A percentile compares a stretch with the other conserved stretches of the same genome.
phyloP scores from a whole-genome alignment of 2,888 invertebrate species.

The Clusia tigrina region DNA sequence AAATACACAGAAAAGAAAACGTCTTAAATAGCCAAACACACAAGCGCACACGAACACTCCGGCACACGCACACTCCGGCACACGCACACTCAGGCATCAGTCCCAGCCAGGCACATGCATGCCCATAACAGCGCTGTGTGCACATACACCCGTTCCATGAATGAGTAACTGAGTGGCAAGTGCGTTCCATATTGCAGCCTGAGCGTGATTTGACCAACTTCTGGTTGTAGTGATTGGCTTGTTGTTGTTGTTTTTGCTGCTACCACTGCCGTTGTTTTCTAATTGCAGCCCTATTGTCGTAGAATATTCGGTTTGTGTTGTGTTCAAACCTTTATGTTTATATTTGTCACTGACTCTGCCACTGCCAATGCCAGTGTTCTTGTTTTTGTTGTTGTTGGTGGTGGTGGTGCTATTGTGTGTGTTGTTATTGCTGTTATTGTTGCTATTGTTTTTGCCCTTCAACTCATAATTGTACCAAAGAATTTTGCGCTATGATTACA shows the following conservation, averaged over 20 bases:
- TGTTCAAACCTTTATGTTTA: no score
- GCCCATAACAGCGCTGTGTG: neutral
- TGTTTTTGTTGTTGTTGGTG: no score
- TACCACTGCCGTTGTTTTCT: conserved; percentile 11
- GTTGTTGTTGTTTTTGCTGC: neutral
- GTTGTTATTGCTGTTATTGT: neutral
- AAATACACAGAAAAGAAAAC: neutral
- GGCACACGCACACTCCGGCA: neutral
- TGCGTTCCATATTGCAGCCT: conserved; percentile 12
- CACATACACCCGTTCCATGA: neutral
- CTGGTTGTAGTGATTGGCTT: neutral
- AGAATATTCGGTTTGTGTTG: no score
- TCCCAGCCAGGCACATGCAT: no score
- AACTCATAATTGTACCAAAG: conserved; percentile 51
- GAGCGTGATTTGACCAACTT: conserved; percentile 2
- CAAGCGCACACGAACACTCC: neutral
- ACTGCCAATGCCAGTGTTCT: no score
- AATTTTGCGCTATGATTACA: conserved; percentile 40
- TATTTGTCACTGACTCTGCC: no score
- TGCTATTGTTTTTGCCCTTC: conserved; percentile 16
- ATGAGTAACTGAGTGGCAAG: conserved; percentile 9
- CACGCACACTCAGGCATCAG: neutral
- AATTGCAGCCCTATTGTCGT: conserved; percentile 5
- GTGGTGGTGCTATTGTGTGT: neutral
- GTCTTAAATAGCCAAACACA: no score